Evolutionary conservation across 2,888 invertebrate species (phyloP).

Genomic region (Mellilla xanthometata): DNA sequence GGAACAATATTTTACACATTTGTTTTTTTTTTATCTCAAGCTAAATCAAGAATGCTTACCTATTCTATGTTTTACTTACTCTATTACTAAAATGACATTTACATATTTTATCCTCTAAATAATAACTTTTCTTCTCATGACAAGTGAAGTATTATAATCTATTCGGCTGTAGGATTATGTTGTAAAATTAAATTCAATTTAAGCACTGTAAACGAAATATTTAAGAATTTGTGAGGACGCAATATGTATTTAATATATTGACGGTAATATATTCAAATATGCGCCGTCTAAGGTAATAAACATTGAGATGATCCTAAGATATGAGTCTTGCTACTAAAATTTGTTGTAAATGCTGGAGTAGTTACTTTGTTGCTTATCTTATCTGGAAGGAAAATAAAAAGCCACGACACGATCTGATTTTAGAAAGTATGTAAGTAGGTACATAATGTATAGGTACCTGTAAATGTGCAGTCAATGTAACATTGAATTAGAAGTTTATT

Average conservation of each 20-base stretch:
- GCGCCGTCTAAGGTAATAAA: conserved; percentile 39
- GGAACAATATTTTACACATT: no score
- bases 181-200: conserved; percentile 31
- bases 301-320: conserved; percentile 45
- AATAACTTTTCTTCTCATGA: conserved; percentile 17
- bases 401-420: no score
- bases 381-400: no score
- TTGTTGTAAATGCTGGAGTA: conserved; percentile 21
- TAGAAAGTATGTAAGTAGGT: no score
- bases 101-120: background rate
- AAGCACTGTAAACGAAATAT: conserved; percentile 26
- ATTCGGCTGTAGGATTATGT: conserved; percentile 40
- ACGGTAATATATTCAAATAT: conserved; percentile 6
- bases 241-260: conserved; percentile 1
- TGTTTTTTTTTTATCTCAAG: no score
- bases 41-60: no score
- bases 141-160: conserved; percentile 38
- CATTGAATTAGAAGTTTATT: no score
- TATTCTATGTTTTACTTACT: no score
- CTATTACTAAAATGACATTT: no score
- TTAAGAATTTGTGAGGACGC: conserved; percentile 18
- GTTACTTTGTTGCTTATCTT: no score
- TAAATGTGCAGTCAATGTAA: no score
- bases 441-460: no score
- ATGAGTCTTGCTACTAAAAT: conserved; percentile 36